A percentile compares a stretch with the other conserved stretches of the same genome.
phyloP scores from a whole-genome alignment of 2,113 vertebrate genomes.

The Eubucco bourcierii region DNA sequence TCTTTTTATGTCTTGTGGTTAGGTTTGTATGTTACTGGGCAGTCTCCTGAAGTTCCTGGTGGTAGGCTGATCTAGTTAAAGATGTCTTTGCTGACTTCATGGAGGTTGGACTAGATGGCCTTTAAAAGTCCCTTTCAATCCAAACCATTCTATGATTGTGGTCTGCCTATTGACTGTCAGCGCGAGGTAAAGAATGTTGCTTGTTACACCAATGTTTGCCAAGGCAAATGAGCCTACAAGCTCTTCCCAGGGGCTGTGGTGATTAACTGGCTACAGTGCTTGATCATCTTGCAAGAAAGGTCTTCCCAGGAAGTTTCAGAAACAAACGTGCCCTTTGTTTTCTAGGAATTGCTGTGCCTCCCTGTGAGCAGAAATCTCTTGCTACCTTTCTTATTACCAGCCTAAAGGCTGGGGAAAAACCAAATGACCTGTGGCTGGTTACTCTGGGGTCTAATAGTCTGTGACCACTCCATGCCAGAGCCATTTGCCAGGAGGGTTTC shows the following conservation, averaged over 20 bases:
- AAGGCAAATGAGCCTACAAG: rapidly evolving
- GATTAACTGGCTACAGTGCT: rapidly evolving
- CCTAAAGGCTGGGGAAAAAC: neutral
- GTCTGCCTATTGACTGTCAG: neutral
- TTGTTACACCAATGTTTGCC: rapidly evolving
- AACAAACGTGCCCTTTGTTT: neutral
- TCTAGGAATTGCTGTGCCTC: neutral
- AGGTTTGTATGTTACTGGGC: neutral
- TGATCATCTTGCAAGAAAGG: neutral
- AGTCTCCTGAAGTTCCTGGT: neutral
- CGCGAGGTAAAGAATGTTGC: neutral
- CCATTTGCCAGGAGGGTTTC: neutral
- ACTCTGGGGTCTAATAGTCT: neutral
- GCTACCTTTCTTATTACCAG: neutral
- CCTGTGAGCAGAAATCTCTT: neutral
- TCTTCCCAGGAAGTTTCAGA: neutral
- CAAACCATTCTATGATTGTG: too few species aligned
- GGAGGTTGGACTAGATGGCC: too few species aligned
- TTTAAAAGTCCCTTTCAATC: too few species aligned
- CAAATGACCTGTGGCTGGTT: neutral
- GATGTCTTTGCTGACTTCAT: too few species aligned
- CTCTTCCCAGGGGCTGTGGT: neutral
- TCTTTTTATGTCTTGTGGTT: neutral
- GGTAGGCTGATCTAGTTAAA: neutral
- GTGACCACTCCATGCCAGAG: neutral